Percentiles rank a stretch among this genome's conserved stretches.
These are phyloP conservation scores for Pseudomyrmex gracilis DNA, from an alignment of 1,140 invertebrate species.

Conservation along the genomic window DNA sequence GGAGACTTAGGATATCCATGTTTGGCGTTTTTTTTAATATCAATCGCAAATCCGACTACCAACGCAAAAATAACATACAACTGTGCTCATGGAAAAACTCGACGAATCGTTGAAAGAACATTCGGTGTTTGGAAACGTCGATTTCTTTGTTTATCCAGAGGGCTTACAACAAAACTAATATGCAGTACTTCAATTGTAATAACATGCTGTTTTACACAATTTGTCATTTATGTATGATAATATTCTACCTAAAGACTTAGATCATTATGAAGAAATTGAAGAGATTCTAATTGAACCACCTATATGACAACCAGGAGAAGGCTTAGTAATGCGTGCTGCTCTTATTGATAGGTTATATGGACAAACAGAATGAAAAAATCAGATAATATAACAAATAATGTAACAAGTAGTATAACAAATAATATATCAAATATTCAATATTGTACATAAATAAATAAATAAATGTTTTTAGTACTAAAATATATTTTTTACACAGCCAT, in stretches of 20 bases:
- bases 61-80: conserved; percentile 69
- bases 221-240: conserved; percentile 50
- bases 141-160: conserved; percentile 73
- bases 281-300: too few species aligned
- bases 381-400: too few species aligned
- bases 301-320: too few species aligned
- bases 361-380: too few species aligned
- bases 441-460: too few species aligned
- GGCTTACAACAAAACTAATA: conserved; percentile 57
- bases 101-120: conserved; percentile 66
- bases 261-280: too few species aligned
- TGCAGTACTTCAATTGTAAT: conserved; percentile 59
- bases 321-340: too few species aligned
- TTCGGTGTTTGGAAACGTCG: conserved; percentile 80
- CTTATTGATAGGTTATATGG: too few species aligned
- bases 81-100: conserved; percentile 77
- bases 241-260: conserved; percentile 39
- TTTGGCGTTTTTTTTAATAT: neutral
- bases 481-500: too few species aligned
- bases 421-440: too few species aligned
- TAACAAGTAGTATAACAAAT: too few species aligned
- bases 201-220: conserved; percentile 69
- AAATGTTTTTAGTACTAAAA: too few species aligned
- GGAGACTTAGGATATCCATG: conserved; percentile 7
- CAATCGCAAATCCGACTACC: neutral